Evolutionary conservation across 2,888 invertebrate genomes (phyloP), one percentile per base, ranked within the genome.

Genomic region (Zonitis immaculata): DNA sequence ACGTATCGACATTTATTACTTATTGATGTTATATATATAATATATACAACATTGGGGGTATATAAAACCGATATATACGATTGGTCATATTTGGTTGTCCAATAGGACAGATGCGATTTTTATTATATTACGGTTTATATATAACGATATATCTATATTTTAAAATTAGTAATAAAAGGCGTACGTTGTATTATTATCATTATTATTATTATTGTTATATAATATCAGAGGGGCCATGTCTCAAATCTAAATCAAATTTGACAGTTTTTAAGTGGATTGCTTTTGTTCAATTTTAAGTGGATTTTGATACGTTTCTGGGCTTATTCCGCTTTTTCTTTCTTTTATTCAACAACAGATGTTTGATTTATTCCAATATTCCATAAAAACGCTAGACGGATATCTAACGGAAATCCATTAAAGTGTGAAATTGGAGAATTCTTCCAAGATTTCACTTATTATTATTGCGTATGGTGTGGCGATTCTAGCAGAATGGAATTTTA

Each of bases 51-150:
- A n/a, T n/a, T n/a, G 42, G 68, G 67, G 67, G 62, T 62, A 14
- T 32, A 14, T 35, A n/a, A 16, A 18, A 64, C 65, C 66, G 64
- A 63, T 62, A 63, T 32, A 32, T 62, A 57, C 63, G 69, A 73
- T 72, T 72, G 73, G 72, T 67, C 57, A 56, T 68, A 66, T 67
- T 1, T 27, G 25, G 25, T 25, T 62, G 61, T 59, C 66, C 68
- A 68, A 66, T 65, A 59, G 66, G 64, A 63, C 72, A 72, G 71
- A 71, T 72, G 72, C 70, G 61, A 66, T 67, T 68, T 68, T 69
- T 67, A 62, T 62, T 56, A 59, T 66, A 66, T 53, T 63, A 56
- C n/a, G n/a, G n/a, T n/a, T n/a, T n/a, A n/a, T n/a, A n/a, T n/a
- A n/a, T n/a, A n/a, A n/a, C n/a, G n/a, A n/a, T n/a, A n/a, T n/a